Evolutionary conservation across 1,140 invertebrate species (phyloP), one percentile per base, ranked within the genome.

Genomic region (Carposina sasakii): DNA sequence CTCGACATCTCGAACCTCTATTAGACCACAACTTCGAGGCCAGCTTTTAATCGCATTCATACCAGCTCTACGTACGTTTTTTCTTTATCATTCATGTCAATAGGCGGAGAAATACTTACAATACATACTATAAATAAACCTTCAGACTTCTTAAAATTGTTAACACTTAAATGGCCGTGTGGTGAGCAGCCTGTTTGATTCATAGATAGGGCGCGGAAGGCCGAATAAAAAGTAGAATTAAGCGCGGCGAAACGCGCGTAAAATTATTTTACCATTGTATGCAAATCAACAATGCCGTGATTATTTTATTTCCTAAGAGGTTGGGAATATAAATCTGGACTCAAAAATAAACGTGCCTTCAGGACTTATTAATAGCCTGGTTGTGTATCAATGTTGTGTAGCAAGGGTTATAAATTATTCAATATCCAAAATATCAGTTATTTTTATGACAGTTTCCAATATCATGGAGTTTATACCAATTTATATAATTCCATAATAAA

Each of bases 211-310:
- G 66, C 66, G 67, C 71, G 63, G 70, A 74, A 81, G 71, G 63
- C 59, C 69, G 63, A 73, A 81, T 77, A 84, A 81, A 84, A 84
- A 81, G 71, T 73, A 78, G 68, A 84, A 78, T 81, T 81, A 81
- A 84, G 61, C 75, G 74, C 77, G 72, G 73, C 76, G 76, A 78
- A 81, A 84, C 81, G 70, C 76, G 77, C 77, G 77, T 84, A 84
- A 84, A 84, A 84, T 84, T 84, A 81, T 84, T 81, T 84, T 81
- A 81, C 81, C 81, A 84, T 84, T 84, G 81, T 84, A 84, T 84
- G 81, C 81, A 84, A 84, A 84, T 84, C 72, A 51, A 75, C 63
- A 65, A 60, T 55, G 75, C 67, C 61, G 76, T 84, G 81, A 84
- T 84, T 84, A 84, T 84, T 84, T 84, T 84, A 84, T 84, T 81